Evolutionary conservation across 2,113 vertebrate species (phyloP), one percentile per base, ranked within the genome.

Genomic region (Lanius collurio): DNA sequence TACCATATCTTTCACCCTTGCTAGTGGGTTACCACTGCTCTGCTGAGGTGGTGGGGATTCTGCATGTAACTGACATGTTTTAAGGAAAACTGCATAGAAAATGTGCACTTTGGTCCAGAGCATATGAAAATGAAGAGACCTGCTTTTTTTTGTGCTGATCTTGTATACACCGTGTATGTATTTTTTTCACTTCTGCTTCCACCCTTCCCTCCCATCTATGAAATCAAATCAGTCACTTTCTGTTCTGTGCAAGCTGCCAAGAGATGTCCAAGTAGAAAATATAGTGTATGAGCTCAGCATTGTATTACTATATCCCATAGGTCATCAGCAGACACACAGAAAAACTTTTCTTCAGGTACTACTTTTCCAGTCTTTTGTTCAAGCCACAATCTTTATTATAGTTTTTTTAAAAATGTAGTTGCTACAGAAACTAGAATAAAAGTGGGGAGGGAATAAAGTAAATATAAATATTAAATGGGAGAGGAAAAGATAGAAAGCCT

Each of bases 391-490:
- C 88, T 83, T 91, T 44, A 22, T 73, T 35, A 9, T 11, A 68
- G 31, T 50, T 89, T 74, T 87, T 74, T 84, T 35, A 1, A 46
- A 77, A 71, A 77, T 42, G 17, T 20, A 26, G 63, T 81, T 88
- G 39, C 47, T 86, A 78, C 68, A 86, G 75, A 86, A 85, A 87
- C 59, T 49, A 56, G 13, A 69, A 79, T 77, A 70, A 86, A 88
- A 80, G 39, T 41, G 12, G 9, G 8, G 31, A 86, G 35, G 10
- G 22, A 75, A 74, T 44, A 90, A 90, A 90, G 56, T 75, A 94
- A 93, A 94, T 64, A 91, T 27, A 81, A 86, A 80, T 74, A 44
- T 86, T 91, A 75, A 83, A 83, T 67, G 16, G 44, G 35, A 93
- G 49, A 78, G n/a, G 37, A 15, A 68, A 93, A 95, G 85, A 60